phyloP scores from a whole-genome alignment of 2,888 invertebrate species.

The Pherbina coryleti region DNA sequence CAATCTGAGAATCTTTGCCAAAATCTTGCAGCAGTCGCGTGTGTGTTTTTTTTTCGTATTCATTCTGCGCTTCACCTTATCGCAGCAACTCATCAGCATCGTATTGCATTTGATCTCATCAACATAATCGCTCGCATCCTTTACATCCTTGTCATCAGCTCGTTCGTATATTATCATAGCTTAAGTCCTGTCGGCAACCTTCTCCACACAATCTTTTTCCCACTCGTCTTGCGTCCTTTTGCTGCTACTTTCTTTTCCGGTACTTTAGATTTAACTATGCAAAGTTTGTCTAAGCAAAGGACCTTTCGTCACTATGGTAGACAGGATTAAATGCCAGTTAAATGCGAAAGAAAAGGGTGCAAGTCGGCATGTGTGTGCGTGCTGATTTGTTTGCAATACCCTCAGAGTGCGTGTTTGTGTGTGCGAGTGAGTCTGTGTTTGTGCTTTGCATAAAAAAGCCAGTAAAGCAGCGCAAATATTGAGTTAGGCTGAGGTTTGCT shows the following conservation, averaged over 20 bases:
- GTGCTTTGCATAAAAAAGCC: not conserved
- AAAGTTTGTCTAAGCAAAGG: conserved; percentile 20
- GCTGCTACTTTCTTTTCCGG: not conserved
- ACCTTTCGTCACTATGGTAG: conserved; percentile 27
- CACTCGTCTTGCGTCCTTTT: not conserved
- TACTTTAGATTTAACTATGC: conserved; percentile 13
- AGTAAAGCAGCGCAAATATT: conserved; percentile 17
- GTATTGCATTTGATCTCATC: conserved; percentile 5
- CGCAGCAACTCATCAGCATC: not conserved
- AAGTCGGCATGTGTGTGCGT: not conserved
- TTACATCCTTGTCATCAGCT: not conserved
- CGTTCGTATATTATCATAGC: not conserved
- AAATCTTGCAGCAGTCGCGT: not conserved
- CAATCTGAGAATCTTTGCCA: conserved; percentile 11
- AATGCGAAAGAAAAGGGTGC: conserved; percentile 18
- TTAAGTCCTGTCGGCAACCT: not conserved
- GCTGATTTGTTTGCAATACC: not conserved
- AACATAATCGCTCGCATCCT: not conserved
- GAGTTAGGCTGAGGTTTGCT: conserved; percentile 20
- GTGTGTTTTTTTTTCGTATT: not conserved
- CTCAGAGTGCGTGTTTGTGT: not conserved
- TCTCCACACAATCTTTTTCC: not conserved
- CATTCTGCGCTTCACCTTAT: not conserved
- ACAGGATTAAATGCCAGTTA: conserved; percentile 18
- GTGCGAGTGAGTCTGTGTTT: not conserved